Base-by-base conservation (phyloP, 2,797 vertebrate genomes). In the Coranthus polyacanthus region DNA sequence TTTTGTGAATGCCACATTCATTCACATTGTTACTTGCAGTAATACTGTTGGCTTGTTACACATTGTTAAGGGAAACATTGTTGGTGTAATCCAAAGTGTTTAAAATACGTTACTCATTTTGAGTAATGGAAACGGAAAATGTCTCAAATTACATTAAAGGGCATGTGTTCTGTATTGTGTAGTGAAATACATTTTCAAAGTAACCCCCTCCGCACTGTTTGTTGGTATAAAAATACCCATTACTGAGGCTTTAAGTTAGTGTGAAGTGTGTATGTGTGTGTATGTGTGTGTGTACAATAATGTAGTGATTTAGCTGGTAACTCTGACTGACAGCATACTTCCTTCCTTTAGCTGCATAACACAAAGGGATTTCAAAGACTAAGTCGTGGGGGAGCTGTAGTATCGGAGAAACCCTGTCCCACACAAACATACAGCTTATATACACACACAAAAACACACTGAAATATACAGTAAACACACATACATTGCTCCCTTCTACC, bases 381-480 rank as follows among this genome's bases (percentile, higher is more conserved):
- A 54, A 50, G 50, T 52, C 61, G 53, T 62, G 63, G 46, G 65
- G 49, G 53, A 32, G 26, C 42, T 63, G 20, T 44, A 51, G 55
- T 72, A 68, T 64, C 47, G 55, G 21, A 47, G 41, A 73, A 39
- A 43, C 55, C 34, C 52, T 26, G 38, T 73, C 50, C 53, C 36
- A 52, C 49, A 54, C 37, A 55, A 39, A 67, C 45, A 62, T n/a
- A 53, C 65, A 56, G 46, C 2, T 12, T 45, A 50, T 29, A 53
- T 46, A 61, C 47, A 58, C 21, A 61, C 66, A 70, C 24, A 61
- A 57, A 65, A 65, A 62, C 50, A 67, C 47, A 49, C 42, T 62
- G 17, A 81, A 70, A 82, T 68, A 57, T 57, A 41, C 37, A 12
- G 22, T 41, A 82, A 79, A 82, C 60, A 86, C 55, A 77, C 45